phyloP scores from a whole-genome alignment of 2,797 vertebrate species.

The Cebuella pygmaea region DNA sequence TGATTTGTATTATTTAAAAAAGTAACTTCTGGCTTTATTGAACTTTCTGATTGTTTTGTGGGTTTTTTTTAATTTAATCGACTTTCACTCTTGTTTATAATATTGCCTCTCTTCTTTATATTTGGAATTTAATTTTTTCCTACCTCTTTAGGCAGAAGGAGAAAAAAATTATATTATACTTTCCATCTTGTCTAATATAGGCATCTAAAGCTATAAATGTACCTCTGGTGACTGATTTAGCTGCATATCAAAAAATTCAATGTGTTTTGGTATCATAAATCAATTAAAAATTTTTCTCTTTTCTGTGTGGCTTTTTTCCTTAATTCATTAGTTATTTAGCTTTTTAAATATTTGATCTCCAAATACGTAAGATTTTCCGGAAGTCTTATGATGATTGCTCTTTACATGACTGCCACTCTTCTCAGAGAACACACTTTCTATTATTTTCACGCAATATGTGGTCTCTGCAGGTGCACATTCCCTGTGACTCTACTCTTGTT shows the following conservation, averaged over 20 bases:
- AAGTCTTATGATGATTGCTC: not conserved
- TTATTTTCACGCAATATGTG: rapidly evolving
- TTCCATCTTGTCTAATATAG: not conserved
- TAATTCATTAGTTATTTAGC: not conserved
- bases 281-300: not conserved
- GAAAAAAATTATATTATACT: not conserved
- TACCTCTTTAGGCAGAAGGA: not conserved
- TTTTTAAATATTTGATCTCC: not conserved
- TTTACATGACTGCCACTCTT: not conserved
- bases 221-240: not conserved
- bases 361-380: not conserved
- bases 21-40: not conserved
- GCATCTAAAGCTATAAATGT: not conserved
- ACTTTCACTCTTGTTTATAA: not conserved
- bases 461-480: too few relatives aligned
- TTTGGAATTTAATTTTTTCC: not conserved
- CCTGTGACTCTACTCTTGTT: rapidly evolving
- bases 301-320: not conserved
- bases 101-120: not conserved
- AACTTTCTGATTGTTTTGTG: not conserved
- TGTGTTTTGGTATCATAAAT: not conserved
- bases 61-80: not conserved
- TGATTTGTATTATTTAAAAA: not conserved
- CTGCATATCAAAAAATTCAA: not conserved
- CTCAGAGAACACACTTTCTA: not conserved